Conservation (phyloP, 1,140 invertebrate genomes). For the Formica selysi region DNA sequence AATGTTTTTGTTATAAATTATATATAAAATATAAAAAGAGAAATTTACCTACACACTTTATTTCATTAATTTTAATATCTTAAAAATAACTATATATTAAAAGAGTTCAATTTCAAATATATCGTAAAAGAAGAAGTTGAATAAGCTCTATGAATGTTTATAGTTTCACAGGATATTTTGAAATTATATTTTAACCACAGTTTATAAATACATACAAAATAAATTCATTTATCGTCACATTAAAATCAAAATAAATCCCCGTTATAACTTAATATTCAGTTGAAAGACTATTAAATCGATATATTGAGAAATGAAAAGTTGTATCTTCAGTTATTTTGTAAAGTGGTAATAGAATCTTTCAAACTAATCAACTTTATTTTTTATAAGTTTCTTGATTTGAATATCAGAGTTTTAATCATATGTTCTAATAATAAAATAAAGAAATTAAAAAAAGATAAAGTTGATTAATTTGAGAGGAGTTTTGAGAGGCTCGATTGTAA, state of each 20-base stretch:
- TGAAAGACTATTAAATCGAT: not conserved
- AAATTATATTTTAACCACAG: not conserved
- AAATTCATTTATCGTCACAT: not conserved
- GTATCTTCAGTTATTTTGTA: not conserved
- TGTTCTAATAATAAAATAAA: no score
- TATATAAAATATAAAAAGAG: not conserved
- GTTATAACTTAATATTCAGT: not conserved
- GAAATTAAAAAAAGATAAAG: no score
- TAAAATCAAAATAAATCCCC: slow-evolving; percentile 17
- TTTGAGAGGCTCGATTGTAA: not conserved
- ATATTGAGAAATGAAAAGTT: not conserved
- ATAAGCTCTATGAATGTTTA: not conserved
- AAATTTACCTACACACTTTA: not conserved
- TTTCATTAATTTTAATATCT: slow-evolving; percentile 1
- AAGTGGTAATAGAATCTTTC: not conserved
- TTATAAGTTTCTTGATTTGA: no score
- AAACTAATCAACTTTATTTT: no score
- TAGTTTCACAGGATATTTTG: slow-evolving; percentile 9
- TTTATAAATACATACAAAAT: not conserved
- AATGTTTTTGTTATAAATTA: not conserved
- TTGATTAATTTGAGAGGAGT: no score
- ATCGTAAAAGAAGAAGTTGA: not conserved
- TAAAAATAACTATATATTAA: not conserved
- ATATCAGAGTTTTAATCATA: no score
- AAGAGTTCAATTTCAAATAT: not conserved